These are phyloP conservation scores for Gobio gobio DNA, from an alignment of 2,113 vertebrate species.

Conservation along the genomic window DNA sequence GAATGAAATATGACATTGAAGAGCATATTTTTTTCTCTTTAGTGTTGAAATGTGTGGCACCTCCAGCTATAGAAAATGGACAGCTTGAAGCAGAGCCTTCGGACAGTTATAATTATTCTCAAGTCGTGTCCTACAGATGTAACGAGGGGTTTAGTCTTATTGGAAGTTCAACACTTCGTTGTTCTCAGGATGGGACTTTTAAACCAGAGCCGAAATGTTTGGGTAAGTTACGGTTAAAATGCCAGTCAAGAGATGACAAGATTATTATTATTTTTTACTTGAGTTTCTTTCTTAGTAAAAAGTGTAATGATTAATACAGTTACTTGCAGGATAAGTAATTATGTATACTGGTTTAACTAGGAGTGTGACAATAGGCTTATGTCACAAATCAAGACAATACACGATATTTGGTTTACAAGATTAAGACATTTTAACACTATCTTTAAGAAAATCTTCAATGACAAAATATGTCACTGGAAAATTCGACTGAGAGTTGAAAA, in stretches of 20 bases:
- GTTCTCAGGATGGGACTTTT: conserved; percentile 48
- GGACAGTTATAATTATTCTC: accelerated
- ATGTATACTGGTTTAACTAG: too few species aligned
- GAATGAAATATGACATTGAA: too few species aligned
- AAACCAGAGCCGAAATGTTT: conserved; percentile 58
- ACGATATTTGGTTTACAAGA: too few species aligned
- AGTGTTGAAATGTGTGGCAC: conserved; percentile 54
- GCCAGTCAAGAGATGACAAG: neutral
- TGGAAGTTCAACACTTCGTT: neutral
- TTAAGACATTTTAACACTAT: too few species aligned
- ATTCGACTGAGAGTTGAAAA: too few species aligned
- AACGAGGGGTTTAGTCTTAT: accelerated
- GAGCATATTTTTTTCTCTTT: conserved; percentile 13
- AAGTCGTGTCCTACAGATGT: conserved; percentile 46
- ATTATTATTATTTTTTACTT: too few species aligned
- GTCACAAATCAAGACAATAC: too few species aligned
- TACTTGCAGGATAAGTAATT: too few species aligned
- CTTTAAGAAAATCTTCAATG: too few species aligned
- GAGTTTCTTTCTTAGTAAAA: neutral
- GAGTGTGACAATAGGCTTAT: too few species aligned
- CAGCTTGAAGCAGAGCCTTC: accelerated
- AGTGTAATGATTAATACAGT: neutral
- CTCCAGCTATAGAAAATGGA: accelerated
- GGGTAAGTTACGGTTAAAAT: conserved; percentile 58
- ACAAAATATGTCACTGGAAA: too few species aligned